Evolutionary conservation across 2,113 vertebrate species (phyloP), one percentile per base, ranked within the genome.

Genomic region (Aythya baeri): DNA sequence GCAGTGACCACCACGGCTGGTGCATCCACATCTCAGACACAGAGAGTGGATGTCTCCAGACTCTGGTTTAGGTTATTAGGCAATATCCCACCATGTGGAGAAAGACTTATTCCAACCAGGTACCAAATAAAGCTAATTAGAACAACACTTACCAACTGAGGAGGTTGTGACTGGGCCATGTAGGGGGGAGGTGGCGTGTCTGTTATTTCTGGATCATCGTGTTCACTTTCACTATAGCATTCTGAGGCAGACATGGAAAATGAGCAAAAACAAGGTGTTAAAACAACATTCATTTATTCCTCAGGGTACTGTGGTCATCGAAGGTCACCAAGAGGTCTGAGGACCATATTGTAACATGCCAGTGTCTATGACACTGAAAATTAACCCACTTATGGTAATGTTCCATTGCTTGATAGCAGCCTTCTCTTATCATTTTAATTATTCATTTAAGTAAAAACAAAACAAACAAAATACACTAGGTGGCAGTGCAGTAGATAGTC

Each of bases 141-240:
- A n/a, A 84, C 31, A 41, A 49, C 18, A 97, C 97, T 85, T 89
- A 98, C 96, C 21, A 43, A 94, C 94, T 97, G 85, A 83, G 79
- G 88, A 43, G 76, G 89, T 80, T 84, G 94, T 70, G 29, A 91
- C 85, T 98, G 97, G 11, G 97, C 98, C 80, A 97, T 91, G 89
- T 98, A 98, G 2, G 98, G 98, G 23, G 98, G 98, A 57, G 98
- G 98, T 5, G 99, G 98, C 0, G 96, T 97, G 76, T 99, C 98
- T 55, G 98, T 97, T 92, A 97, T 97, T 83, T 99, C 99, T 12
- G 98, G 96, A 72, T 99, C 99, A 22, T 99, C 99, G 1, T 99
- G 99, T 86, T 99, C 99, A 22, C 99, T 99, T 89, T 99, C 99
- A 61, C 99, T 99, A 80, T 99, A 99, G 89, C 99, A 99, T 97